Evolutionary conservation across 2,888 invertebrate genomes (phyloP), one percentile per base, ranked within the genome.

Genomic region (Caradrina clavipalpis): DNA sequence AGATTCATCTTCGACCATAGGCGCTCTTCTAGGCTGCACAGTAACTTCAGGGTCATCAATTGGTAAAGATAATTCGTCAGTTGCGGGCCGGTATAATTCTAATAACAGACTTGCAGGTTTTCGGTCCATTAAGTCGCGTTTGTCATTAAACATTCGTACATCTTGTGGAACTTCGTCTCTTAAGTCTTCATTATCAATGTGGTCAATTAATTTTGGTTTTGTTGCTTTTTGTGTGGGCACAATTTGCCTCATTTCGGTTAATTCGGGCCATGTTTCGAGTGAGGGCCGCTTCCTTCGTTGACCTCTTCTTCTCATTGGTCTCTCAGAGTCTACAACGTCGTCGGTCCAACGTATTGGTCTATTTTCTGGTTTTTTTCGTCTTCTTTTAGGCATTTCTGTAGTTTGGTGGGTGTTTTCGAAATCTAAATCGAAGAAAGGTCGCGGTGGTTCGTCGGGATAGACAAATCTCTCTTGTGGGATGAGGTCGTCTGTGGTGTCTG

Each of bases 341-440:
- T 95, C 95, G 11, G 90, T 90, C 86, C 94, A 96, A 82, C 93
- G 84, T 87, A 87, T 91, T 69, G 85, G 88, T 79, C 84, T 91
- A 58, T 69, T 79, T 47, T 90, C 92, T n/a, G 88, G 88, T 83
- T 91, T 92, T 71, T 91, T 94, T 54, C 93, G 88, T 74, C 93
- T 89, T 84, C 92, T 88, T 73, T 89, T 90, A 4, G 91, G 88
- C 56, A 80, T 82, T 69, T 93, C 92, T 56, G 88, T 86, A 17
- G 83, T 84, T 79, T 85, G 82, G 47, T 82, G 86, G 22, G 78
- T 76, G 51, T 82, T 86, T 22, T 81, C 84, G 22, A 84, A 84
- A 19, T 90, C 87, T 26, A 88, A 78, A 55, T 91, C 89, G 47
- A 88, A 82, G 39, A 88, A 87, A 0, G 87, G 83, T 63, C 83